Percentiles rank a stretch among this genome's conserved stretches.
Conservation (phyloP, 2,888 invertebrate species). For the Aleiodes alternator region DNA sequence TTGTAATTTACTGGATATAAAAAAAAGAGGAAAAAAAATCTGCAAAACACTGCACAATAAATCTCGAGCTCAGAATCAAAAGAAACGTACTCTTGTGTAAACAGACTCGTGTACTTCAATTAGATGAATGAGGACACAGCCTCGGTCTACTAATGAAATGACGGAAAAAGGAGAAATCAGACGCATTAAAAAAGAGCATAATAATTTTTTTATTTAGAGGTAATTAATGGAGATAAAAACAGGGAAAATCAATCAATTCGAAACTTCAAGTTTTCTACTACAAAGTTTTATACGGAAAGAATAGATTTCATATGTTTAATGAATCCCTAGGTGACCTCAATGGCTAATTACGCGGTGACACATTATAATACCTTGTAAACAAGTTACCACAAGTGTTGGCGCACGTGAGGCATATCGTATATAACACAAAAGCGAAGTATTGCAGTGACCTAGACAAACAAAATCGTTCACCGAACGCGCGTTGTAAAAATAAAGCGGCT, state of each 20-base stretch:
- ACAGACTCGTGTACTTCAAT: not conserved
- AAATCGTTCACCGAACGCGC: slow-evolving; percentile 15
- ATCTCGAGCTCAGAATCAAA: not conserved
- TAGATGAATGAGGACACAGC: slow-evolving; percentile 23
- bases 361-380: slow-evolving; percentile 27
- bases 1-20: no score
- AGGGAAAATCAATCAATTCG: not conserved
- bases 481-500: not conserved
- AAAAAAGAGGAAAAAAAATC: no score
- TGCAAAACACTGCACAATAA: not conserved
- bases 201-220: no score
- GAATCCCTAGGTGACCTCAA: slow-evolving; percentile 18
- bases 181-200: no score
- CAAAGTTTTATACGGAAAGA: not conserved
- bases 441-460: slow-evolving; percentile 16
- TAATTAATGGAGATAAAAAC: no score
- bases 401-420: slow-evolving; percentile 8
- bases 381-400: slow-evolving; percentile 18
- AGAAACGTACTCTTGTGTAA: not conserved
- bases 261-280: not conserved
- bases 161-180: no score
- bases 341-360: slow-evolving; percentile 13
- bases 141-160: not conserved
- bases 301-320: not conserved
- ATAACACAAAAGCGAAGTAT: not conserved